Evolutionary conservation across 2,113 vertebrate species (phyloP), one percentile per base, ranked within the genome.

Genomic region (Pseudorectes ferrugineus): DNA sequence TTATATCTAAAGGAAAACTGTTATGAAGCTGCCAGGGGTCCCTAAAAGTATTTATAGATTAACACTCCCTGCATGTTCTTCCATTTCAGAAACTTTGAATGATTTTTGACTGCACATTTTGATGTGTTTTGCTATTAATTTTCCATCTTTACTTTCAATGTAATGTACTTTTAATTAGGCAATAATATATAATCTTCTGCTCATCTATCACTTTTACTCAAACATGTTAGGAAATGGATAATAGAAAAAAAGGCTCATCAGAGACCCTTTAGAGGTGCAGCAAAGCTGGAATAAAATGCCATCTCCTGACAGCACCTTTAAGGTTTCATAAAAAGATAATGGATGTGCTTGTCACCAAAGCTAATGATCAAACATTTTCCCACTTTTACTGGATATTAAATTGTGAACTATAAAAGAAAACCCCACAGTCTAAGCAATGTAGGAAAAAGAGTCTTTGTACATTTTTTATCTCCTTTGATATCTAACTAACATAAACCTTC

Each of bases 261-360:
- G 89, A 88, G 93, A 88, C 59, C 85, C 75, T 57, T 45, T 51
- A 66, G 83, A 93, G 78, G 91, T 52, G 73, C 35, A 73, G 93
- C 57, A 87, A 85, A 78, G 67, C 89, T 77, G 61, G 89, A 92
- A 96, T 91, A 91, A 96, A 95, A 96, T 92, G 78, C 49, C 92
- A 89, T 65, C 77, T 96, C 85, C 61, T 96, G 91, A 94, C 84
- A 95, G 77, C 33, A 94, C 68, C 75, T 97, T 94, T 76, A 96
- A 96, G 89, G 89, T 95, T 93, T 96, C 95, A 96, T 96, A 97
- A 97, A 97, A 97, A 88, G 74, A 94, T 97, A 97, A 97, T 94
- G 78, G 85, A 97, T 95, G 88, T 91, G 89, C 91, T 95, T 95
- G 92, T 96, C 94, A 95, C 57, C 73, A 80, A 85, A 3, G 5